Conservation (phyloP, 2,113 vertebrate species). For the Nothoprocta perdicaria region DNA sequence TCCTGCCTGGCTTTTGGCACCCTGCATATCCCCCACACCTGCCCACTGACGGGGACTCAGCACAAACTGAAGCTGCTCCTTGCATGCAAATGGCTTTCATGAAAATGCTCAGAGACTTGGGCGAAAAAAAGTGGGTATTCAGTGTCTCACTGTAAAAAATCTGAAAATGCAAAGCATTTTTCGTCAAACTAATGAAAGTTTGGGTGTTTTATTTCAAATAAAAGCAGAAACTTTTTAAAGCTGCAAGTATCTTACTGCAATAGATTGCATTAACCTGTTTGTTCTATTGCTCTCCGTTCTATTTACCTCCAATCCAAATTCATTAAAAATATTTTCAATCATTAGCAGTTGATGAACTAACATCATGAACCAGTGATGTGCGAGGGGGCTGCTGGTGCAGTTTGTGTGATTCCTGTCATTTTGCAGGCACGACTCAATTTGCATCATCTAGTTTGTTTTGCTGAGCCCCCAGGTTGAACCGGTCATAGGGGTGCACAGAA, state of each 20-base stretch:
- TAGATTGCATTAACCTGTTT: no score
- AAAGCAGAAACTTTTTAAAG: not conserved
- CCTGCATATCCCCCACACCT: not conserved
- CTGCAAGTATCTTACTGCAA: not conserved
- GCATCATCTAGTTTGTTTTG: constrained; percentile 25
- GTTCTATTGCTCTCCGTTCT: not conserved
- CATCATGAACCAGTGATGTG: constrained; percentile 23
- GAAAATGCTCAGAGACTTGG: not conserved
- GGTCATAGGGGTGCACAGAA: not conserved
- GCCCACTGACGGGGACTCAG: not conserved
- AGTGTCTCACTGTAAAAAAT: not conserved
- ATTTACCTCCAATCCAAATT: constrained; percentile 9
- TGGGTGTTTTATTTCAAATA: not conserved
- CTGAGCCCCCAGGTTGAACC: not conserved
- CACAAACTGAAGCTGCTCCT: fast-evolving
- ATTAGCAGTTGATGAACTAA: not conserved
- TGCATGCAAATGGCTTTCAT: not conserved
- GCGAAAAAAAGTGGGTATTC: not conserved
- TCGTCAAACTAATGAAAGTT: not conserved
- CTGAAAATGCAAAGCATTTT: not conserved
- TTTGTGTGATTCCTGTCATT: constrained; percentile 45
- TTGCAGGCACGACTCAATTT: constrained; percentile 47
- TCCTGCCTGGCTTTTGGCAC: no score
- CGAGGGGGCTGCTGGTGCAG: not conserved
- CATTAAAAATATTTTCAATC: constrained; percentile 10